Percentiles rank a stretch among this genome's conserved stretches.
These are phyloP conservation scores for Sylvicola fuscatus DNA, from an alignment of 2,888 invertebrate species.

Conservation along the genomic window DNA sequence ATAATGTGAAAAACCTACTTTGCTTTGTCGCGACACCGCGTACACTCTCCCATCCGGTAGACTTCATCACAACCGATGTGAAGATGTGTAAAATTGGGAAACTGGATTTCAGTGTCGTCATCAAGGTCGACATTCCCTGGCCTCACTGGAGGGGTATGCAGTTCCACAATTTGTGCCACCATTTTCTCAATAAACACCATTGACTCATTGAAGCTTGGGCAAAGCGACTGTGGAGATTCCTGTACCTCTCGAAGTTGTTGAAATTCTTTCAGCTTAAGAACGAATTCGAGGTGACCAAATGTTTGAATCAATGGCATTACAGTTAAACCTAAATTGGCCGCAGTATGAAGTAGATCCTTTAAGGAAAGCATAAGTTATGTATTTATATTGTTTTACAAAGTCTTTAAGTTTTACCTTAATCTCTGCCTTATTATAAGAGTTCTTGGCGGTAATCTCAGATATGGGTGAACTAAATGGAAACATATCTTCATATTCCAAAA, in stretches of 20 bases:
- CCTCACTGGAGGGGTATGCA: constrained; percentile 13
- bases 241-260: constrained; percentile 40
- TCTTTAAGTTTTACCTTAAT: constrained; percentile 30
- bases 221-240: constrained; percentile 45
- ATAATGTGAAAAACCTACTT: constrained; percentile 11
- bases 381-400: constrained; percentile 20
- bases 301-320: constrained; percentile 58
- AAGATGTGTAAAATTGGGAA: constrained; percentile 26
- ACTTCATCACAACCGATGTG: constrained; percentile 63
- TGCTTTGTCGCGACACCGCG: constrained; percentile 30
- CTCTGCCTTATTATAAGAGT: constrained; percentile 35
- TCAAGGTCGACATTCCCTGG: constrained; percentile 1
- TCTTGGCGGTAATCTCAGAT: constrained; percentile 30
- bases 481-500: constrained; percentile 66
- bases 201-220: constrained; percentile 42
- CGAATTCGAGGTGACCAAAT: constrained; percentile 57
- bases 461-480: constrained; percentile 48
- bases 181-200: constrained; percentile 40
- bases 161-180: constrained; percentile 40
- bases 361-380: background rate
- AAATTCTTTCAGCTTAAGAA: constrained; percentile 42
- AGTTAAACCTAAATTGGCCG: constrained; percentile 34
- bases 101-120: constrained; percentile 3
- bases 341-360: constrained; percentile 32
- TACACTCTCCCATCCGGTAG: constrained; percentile 46